Conservation (phyloP, 2,797 vertebrate genomes). For the Onychomys leucogaster region DNA sequence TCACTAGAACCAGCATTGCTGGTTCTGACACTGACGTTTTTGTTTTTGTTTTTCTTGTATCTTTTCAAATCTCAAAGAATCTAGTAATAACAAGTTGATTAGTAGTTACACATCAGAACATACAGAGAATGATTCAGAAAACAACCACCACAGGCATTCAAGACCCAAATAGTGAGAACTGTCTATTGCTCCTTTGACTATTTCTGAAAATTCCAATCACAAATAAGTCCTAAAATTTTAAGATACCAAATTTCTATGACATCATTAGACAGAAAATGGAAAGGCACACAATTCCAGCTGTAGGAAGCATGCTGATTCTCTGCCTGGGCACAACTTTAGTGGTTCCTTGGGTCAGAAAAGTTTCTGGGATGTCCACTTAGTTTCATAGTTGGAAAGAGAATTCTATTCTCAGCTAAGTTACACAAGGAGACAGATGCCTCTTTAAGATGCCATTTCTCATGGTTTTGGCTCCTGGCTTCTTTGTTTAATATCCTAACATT, state of each 20-base stretch:
- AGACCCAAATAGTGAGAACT: background rate
- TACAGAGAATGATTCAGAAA: slow-evolving; percentile 50
- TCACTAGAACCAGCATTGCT: slow-evolving; percentile 59
- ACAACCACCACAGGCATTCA: slow-evolving; percentile 41
- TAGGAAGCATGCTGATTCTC: slow-evolving; percentile 63
- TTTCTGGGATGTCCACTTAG: slow-evolving; percentile 68
- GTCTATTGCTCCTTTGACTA: slow-evolving; percentile 47
- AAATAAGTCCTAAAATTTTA: slow-evolving; percentile 50
- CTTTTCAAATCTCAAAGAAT: slow-evolving; percentile 68
- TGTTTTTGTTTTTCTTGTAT: no score
- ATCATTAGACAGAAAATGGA: slow-evolving; percentile 52
- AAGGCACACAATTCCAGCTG: slow-evolving; percentile 70
- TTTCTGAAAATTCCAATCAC: slow-evolving; percentile 65
- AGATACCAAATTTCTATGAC: slow-evolving; percentile 60
- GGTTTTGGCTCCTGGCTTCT: slow-evolving; percentile 67
- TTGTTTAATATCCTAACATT: slow-evolving; percentile 33
- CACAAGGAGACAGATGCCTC: slow-evolving; percentile 46
- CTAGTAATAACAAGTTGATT: slow-evolving; percentile 81
- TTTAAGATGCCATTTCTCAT: slow-evolving; percentile 8
- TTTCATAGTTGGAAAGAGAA: slow-evolving; percentile 76
- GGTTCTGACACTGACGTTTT: slow-evolving; percentile 59
- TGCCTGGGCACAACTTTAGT: slow-evolving; percentile 44
- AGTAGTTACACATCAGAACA: slow-evolving; percentile 70
- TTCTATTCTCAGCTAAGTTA: slow-evolving; percentile 74
- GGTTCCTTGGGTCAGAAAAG: slow-evolving; percentile 50